Conservation (phyloP, 2,113 vertebrate species). For the Sturnus vulgaris region DNA sequence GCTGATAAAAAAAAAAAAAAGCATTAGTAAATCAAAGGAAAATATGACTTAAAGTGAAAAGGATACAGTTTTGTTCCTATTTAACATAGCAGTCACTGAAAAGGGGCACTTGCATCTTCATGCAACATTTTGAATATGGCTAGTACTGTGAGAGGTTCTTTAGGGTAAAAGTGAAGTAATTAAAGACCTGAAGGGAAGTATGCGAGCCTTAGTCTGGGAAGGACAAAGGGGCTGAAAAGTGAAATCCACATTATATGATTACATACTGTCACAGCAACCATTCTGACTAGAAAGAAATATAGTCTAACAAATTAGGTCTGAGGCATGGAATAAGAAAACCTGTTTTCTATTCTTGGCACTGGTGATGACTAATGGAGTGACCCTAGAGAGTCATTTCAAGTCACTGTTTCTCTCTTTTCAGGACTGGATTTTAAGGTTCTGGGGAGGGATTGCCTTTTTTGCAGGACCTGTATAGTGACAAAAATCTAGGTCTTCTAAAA, state of each 20-base stretch:
- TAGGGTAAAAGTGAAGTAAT: not conserved
- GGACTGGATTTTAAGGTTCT: not conserved
- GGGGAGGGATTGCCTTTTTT: not conserved
- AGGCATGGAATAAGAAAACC: not conserved
- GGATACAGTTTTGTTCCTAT: not conserved
- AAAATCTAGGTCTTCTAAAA: not conserved
- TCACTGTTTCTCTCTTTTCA: not conserved
- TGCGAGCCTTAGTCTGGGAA: not conserved
- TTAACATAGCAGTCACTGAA: not conserved
- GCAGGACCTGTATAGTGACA: not conserved
- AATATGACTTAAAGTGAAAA: not conserved
- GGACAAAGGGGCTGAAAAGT: not conserved
- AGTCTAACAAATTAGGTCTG: not conserved
- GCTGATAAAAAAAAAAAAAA: slow-evolving; percentile 22
- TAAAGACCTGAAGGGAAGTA: not conserved
- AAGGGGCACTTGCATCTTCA: not conserved
- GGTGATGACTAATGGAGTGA: slow-evolving; percentile 14
- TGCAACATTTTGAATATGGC: not conserved
- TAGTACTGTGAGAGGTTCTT: not conserved
- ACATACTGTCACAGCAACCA: not conserved
- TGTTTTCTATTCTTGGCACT: slow-evolving; percentile 2
- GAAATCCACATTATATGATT: not conserved
- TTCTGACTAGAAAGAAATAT: not conserved
- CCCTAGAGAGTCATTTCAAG: not conserved
- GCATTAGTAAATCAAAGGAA: slow-evolving; percentile 29